Evolutionary conservation across 1,140 invertebrate genomes (phyloP).

Genomic region (Pachypsylla venusta): DNA sequence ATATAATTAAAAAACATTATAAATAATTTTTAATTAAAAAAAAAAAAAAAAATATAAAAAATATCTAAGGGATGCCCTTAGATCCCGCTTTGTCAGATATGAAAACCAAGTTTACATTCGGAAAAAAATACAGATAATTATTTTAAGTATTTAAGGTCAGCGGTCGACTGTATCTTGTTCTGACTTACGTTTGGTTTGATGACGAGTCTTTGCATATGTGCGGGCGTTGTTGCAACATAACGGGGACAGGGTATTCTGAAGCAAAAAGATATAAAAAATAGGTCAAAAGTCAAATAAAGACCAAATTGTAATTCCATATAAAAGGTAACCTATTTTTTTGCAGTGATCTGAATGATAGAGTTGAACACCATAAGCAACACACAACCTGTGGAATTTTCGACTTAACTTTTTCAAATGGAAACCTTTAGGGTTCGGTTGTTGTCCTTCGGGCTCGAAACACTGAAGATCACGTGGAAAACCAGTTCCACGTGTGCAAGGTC

Average conservation of each 20-base stretch:
- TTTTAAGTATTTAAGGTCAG: no score
- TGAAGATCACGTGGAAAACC: background rate
- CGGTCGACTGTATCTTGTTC: no score
- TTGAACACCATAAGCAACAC: background rate
- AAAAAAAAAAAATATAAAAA: no score
- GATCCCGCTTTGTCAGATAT: no score
- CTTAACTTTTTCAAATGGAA: no score
- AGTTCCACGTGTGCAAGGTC: no score
- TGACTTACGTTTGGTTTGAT: constrained; percentile 47
- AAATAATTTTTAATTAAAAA: no score
- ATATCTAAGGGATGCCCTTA: no score
- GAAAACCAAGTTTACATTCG: no score
- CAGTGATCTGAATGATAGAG: background rate
- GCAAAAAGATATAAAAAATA: constrained; percentile 20
- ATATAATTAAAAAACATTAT: no score
- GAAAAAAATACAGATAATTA: no score
- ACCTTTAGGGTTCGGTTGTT: no score
- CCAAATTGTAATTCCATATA: background rate
- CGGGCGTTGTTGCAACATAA: constrained; percentile 42
- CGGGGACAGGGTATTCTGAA: constrained; percentile 45
- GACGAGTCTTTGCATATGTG: constrained; percentile 43
- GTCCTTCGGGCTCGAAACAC: background rate
- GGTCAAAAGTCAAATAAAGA: background rate
- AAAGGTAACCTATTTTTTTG: background rate
- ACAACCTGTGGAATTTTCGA: background rate